These are phyloP conservation scores for Nannospalax galili DNA, from an alignment of 2,113 vertebrate genomes.

Conservation along the genomic window DNA sequence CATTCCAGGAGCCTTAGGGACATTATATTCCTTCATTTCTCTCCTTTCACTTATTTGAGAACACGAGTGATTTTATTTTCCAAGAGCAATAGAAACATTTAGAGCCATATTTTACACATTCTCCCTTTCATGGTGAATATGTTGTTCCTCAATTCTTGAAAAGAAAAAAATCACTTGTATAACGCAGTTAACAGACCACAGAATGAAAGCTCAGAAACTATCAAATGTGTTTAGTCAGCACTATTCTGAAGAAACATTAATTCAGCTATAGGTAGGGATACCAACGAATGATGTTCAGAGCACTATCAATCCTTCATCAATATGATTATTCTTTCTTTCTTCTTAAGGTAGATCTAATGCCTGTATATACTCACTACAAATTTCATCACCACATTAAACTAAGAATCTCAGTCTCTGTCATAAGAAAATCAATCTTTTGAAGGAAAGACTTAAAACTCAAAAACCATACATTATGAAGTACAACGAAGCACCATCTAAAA, in stretches of 20 bases:
- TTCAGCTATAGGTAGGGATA: neutral
- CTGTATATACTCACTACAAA: neutral
- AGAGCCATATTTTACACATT: neutral
- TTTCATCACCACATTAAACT: neutral
- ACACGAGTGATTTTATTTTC: neutral
- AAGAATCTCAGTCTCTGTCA: neutral
- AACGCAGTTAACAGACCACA: neutral
- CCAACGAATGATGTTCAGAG: neutral
- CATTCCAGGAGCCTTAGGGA: too few species aligned
- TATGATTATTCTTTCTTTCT: too few species aligned
- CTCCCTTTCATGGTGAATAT: neutral
- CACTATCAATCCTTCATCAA: too few species aligned
- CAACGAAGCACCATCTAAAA: neutral
- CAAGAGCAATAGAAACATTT: neutral
- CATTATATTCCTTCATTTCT: neutral
- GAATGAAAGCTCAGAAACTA: neutral
- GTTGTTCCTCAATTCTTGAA: neutral
- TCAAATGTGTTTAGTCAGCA: neutral
- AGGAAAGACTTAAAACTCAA: neutral
- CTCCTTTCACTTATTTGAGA: slow-evolving; percentile 5
- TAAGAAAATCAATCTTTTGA: neutral
- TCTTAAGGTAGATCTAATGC: neutral
- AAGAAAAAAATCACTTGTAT: neutral
- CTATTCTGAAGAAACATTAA: neutral
- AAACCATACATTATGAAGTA: neutral